Evolutionary conservation across 2,113 vertebrate genomes (phyloP), one percentile per base, ranked within the genome.

Genomic region (Thymallus thymallus): DNA sequence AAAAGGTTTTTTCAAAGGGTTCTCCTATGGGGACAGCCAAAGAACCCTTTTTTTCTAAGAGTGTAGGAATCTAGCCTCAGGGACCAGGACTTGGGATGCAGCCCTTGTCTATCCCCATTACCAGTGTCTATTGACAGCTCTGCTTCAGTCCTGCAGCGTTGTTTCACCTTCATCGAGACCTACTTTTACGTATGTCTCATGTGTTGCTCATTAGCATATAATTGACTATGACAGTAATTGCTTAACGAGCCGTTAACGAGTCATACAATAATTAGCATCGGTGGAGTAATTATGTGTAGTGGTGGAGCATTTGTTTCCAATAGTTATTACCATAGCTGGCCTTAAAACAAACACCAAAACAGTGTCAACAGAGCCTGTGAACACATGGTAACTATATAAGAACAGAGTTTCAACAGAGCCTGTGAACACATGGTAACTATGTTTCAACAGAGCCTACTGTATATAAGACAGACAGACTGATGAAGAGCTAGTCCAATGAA

Each of bases 191-290:
- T 82, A 83, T 74, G 78, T 84, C 81, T 66, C 82, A 83, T 81
- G 84, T 83, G 83, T 86, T 83, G 83, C 79, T 88, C 89, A 90
- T 93, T 93, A 90, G 88, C 90, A 90, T 91, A 90, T 87, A 81
- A 85, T 89, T 90, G 84, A 86, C 81, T 73, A 82, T 86, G 89
- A 90, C 85, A 80, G 71, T 91, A 91, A 94, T 91, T 88, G 89
- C 87, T 91, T 93, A 94, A 92, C 91, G 90, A 89, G 81, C 87
- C 82, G 76, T 91, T 92, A 94, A 93, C 91, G 90, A 89, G 82
- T 84, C 80, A 86, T 89, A 88, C 75, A 70, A 84, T 92, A 89
- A 92, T 94, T 92, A 93, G 89, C 85, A 92, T 89, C 88, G 85
- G 86, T 91, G 90, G 87, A 84, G 85, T 92, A 92, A 92, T 92